A percentile compares a stretch with the other conserved stretches of the same genome.
Conservation (phyloP, 2,888 invertebrate species). For the Panorpa germanica region DNA sequence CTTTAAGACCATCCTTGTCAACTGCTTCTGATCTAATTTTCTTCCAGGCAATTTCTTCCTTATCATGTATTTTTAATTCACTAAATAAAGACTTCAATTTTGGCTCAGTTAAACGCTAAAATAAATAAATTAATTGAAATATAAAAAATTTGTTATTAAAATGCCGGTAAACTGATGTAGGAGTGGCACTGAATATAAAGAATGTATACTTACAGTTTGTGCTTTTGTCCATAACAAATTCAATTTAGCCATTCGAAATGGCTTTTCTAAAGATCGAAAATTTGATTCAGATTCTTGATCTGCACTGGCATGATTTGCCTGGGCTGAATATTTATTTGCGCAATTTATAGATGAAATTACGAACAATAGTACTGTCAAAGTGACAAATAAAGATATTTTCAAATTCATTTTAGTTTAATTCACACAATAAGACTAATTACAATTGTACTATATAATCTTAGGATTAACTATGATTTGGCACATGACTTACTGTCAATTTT, state of each 20-base stretch:
- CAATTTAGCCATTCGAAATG: slow-evolving; percentile 78
- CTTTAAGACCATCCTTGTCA: slow-evolving; percentile 73
- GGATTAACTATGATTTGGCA: too few species aligned
- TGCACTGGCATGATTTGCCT: too few species aligned
- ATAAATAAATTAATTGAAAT: slow-evolving; percentile 14
- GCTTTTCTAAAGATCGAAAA: slow-evolving; percentile 57
- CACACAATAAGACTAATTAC: too few species aligned
- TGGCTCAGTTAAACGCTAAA: slow-evolving; percentile 59
- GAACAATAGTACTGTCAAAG: too few species aligned
- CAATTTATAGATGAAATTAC: too few species aligned
- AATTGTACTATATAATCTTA: too few species aligned
- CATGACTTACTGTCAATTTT: too few species aligned
- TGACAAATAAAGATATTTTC: too few species aligned
- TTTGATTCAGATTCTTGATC: slow-evolving; percentile 28
- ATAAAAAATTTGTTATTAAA: slow-evolving; percentile 1
- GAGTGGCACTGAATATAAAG: not conserved
- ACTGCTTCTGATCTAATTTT: slow-evolving; percentile 61
- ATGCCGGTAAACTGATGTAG: not conserved
- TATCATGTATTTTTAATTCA: slow-evolving; percentile 82
- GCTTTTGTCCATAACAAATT: slow-evolving; percentile 84
- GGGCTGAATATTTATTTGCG: too few species aligned
- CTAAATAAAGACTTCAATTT: slow-evolving; percentile 74
- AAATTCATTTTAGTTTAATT: too few species aligned
- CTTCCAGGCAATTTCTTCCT: slow-evolving; percentile 75
- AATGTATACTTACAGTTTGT: slow-evolving; percentile 45